Evolutionary conservation across 2,797 vertebrate genomes (phyloP).

Genomic region (Acanthornis magna): DNA sequence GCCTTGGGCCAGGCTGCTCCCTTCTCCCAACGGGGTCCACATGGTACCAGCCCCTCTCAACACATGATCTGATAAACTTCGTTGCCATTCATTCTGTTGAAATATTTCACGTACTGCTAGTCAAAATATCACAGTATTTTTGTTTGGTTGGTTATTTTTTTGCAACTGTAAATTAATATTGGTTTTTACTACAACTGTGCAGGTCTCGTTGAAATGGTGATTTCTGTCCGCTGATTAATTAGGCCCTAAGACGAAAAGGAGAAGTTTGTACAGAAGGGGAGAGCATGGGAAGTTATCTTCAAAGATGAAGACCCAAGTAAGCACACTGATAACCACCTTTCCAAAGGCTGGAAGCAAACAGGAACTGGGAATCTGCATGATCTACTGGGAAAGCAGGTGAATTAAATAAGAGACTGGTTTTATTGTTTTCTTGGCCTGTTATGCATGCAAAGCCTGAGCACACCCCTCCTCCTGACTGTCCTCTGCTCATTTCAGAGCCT

Average conservation of each 20-base stretch:
- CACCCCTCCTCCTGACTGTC: constrained; percentile 37
- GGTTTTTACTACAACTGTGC: background rate
- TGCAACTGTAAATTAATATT: background rate
- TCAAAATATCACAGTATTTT: background rate
- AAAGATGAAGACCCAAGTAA: background rate
- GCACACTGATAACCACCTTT: background rate
- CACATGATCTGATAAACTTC: background rate
- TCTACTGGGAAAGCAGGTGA: constrained; percentile 11
- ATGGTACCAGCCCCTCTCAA: background rate
- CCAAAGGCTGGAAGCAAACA: constrained; percentile 15
- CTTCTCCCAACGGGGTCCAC: background rate
- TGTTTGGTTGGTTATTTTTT: background rate
- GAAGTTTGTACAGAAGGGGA: background rate
- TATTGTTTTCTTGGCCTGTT: constrained; percentile 30
- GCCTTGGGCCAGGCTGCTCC: background rate
- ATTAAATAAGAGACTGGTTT: background rate
- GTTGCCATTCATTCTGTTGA: background rate
- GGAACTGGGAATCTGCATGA: background rate
- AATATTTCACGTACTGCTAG: background rate
- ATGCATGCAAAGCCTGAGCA: constrained; percentile 11
- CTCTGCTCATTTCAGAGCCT: background rate
- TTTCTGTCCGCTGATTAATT: background rate
- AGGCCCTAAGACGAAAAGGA: background rate
- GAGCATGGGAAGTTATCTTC: constrained; percentile 1
- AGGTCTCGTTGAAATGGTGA: background rate